Conservation (phyloP, 2,113 vertebrate genomes). For the Phrynosoma platyrhinos region DNA sequence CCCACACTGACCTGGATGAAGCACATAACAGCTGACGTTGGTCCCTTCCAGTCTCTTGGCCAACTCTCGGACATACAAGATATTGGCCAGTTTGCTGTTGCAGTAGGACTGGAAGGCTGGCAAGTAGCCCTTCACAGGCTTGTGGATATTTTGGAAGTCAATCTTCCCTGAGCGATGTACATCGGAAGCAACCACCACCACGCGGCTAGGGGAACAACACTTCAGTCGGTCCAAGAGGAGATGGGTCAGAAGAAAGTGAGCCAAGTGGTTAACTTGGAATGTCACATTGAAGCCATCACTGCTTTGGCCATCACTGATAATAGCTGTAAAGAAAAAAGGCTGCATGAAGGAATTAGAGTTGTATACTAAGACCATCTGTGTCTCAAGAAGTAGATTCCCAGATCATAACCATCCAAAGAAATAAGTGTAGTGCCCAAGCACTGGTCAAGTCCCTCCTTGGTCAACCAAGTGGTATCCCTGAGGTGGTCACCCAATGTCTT, state of each 20-base stretch:
- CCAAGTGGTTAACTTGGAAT: constrained; percentile 91
- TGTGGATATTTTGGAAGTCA: constrained; percentile 75
- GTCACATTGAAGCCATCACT: constrained; percentile 83
- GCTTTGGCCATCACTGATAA: constrained; percentile 77
- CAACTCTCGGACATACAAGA: constrained; percentile 88
- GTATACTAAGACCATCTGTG: too few species aligned
- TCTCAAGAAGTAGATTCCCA: not conserved
- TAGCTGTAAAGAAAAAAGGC: constrained; percentile 70
- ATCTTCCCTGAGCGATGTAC: constrained; percentile 80
- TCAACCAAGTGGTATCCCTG: not conserved
- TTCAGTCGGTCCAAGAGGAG: constrained; percentile 88
- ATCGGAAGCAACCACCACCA: constrained; percentile 83
- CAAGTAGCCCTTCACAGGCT: constrained; percentile 51
- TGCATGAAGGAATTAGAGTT: too few species aligned
- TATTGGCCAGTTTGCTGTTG: constrained; percentile 91
- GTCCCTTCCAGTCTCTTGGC: constrained; percentile 85
- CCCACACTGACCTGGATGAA: constrained; percentile 82
- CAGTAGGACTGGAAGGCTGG: constrained; percentile 82
- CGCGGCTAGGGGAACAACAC: constrained; percentile 80
- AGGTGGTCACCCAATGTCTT: not conserved
- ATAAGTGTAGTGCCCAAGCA: too few species aligned
- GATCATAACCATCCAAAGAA: not conserved
- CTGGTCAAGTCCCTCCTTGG: not conserved
- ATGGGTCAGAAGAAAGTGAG: constrained; percentile 90
- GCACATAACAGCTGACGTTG: constrained; percentile 84